Conservation (phyloP, 2,797 vertebrate genomes). For the Petrocephalus sullivani region DNA sequence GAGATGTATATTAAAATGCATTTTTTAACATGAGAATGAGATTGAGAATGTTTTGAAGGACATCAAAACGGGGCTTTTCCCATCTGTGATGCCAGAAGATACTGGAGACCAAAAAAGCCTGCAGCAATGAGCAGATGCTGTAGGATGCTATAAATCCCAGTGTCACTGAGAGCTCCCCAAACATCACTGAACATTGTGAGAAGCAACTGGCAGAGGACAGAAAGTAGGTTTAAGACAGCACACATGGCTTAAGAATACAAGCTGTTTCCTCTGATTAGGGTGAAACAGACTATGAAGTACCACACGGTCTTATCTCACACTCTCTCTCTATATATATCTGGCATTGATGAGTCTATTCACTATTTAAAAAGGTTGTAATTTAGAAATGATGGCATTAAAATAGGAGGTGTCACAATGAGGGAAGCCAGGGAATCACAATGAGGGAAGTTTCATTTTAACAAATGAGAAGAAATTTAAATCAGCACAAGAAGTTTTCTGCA, state of each 20-base stretch:
- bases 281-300: neutral
- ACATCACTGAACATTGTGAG: neutral
- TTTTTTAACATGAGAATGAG: neutral
- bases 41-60: neutral
- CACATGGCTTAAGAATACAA: neutral
- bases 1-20: neutral
- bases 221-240: neutral
- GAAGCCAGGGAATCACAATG: neutral
- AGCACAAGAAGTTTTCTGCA: neutral
- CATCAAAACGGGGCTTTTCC: neutral
- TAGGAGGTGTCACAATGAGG: neutral
- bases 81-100: neutral
- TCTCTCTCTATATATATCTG: neutral
- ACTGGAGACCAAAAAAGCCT: neutral
- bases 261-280: neutral
- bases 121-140: neutral
- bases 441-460: neutral
- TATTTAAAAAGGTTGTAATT: neutral
- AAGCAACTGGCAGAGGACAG: neutral
- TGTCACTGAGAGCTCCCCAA: neutral
- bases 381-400: neutral
- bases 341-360: neutral
- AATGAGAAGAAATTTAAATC: neutral
- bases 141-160: neutral
- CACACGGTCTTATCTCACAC: neutral